Evolutionary conservation across 2,888 invertebrate species (phyloP).

Genomic region (Lamproptera curius): DNA sequence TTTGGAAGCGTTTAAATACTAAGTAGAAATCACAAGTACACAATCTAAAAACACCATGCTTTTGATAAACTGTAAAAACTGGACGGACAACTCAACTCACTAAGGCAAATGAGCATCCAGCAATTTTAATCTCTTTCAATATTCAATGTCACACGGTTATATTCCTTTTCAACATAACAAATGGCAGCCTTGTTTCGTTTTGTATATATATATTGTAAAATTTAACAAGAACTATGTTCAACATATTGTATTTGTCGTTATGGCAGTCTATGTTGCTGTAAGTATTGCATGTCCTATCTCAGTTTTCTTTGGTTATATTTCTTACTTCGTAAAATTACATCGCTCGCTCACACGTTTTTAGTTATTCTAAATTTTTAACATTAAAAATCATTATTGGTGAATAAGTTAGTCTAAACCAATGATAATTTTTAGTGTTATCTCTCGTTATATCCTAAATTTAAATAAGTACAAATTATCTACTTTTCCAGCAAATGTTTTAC

Average conservation of each 20-base stretch:
- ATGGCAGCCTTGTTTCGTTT: conserved; percentile 55
- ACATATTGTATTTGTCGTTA: conserved; percentile 36
- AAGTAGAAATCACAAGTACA: conserved; percentile 20
- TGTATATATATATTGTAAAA: conserved; percentile 39
- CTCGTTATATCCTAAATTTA: conserved; percentile 1
- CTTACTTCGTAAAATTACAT: conserved; percentile 22
- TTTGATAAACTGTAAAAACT: conserved; percentile 71
- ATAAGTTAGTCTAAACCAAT: too few species aligned
- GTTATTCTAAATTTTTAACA: conserved; percentile 8
- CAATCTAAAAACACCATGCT: conserved; percentile 28
- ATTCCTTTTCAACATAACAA: conserved; percentile 44
- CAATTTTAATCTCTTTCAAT: conserved; percentile 42
- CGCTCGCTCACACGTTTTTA: background rate
- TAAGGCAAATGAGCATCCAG: conserved; percentile 75
- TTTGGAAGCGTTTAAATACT: conserved; percentile 3
- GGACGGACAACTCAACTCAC: conserved; percentile 78
- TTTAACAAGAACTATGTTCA: conserved; percentile 54
- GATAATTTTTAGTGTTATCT: background rate
- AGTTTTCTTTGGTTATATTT: conserved; percentile 58
- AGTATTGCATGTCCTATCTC: conserved; percentile 40
- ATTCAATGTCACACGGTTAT: conserved; percentile 30
- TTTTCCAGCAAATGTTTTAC: conserved; percentile 10
- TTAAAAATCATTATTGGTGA: too few species aligned
- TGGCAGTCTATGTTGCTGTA: conserved; percentile 47
- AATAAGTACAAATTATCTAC: conserved; percentile 19